These are phyloP conservation scores for Pterocles burchelli DNA, from an alignment of 2,113 vertebrate species.

Conservation along the genomic window DNA sequence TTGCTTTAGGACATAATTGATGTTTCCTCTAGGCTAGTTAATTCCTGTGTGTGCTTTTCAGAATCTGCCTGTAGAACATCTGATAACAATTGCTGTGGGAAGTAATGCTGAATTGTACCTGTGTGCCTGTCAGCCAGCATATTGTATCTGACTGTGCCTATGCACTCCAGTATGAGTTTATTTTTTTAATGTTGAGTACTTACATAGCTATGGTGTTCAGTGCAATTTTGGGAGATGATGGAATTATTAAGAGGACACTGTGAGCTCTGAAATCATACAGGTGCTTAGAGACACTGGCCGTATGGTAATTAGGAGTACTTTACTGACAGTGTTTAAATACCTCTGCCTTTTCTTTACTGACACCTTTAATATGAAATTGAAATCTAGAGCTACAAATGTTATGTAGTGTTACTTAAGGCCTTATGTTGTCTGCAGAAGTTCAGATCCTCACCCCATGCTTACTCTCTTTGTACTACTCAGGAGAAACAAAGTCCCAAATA, in stretches of 20 bases:
- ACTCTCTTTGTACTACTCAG: not conserved
- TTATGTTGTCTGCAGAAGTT: not conserved
- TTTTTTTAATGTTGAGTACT: not conserved
- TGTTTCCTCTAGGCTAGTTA: not conserved
- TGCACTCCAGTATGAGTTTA: not conserved
- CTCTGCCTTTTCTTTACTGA: not conserved
- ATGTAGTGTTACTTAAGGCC: not conserved
- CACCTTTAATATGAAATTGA: not conserved
- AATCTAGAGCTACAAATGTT: not conserved
- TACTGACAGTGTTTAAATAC: not conserved
- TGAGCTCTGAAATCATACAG: not conserved
- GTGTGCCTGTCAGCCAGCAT: not conserved
- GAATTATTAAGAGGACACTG: not conserved
- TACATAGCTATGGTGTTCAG: not conserved
- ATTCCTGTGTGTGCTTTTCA: not conserved
- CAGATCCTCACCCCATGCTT: not conserved
- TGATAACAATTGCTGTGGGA: not conserved
- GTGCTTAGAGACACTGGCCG: not conserved
- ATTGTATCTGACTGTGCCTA: not conserved
- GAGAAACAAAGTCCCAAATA: not conserved
- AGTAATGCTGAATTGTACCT: not conserved
- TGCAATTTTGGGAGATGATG: not conserved
- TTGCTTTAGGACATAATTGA: not conserved
- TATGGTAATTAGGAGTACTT: not conserved
- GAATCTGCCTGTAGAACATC: not conserved